Base-by-base conservation (phyloP, 2,797 vertebrate species). In the Knipowitschia caucasica region DNA sequence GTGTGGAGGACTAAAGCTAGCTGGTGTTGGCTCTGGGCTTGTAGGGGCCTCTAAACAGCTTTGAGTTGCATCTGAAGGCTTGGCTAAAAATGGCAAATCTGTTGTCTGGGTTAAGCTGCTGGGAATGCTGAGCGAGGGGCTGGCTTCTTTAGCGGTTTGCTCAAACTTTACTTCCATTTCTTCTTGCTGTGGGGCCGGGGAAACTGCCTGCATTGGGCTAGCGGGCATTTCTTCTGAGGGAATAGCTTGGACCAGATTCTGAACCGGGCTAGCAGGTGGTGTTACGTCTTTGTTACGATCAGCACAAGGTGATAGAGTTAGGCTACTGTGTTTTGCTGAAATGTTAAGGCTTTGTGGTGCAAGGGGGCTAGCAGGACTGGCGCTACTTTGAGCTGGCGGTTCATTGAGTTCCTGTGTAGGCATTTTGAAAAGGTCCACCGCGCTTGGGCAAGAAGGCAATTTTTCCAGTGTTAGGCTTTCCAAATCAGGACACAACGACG, bases 311-410 rank as follows among this genome's bases (percentile, higher is more conserved):
- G 67, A 62, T 24, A 9, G 36, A 56, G 40, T 42, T 60, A 77
- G 72, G 70, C 73, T 76, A 71, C 69, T 64, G 71, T 71, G 75
- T 71, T 80, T 68, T 25, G 35, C 3, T 61, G 80, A 81, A 71
- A 65, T 60, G 64, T 62, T 73, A 64, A 81, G 80, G 78, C 78
- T 82, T 78, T 73, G 71, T 81, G 82, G 76, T 76, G 70, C 52
- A 1, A 53, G 40, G 2, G 54, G 44, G 6, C 29, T 52, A 2
- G 34, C 34, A 11, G 17, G 9, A 15, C 42, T 18, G 3, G 4
- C 14, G 27, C 31, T 64, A 58, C 62, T 59, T 26, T 50, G 38
- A 56, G 45, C 20, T 51, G 42, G 26, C 26, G 62, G 36, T 33
- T 23, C 43, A 26, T 17, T 34, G 23, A 40, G 36, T 14, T 53